Evolutionary conservation across 2,113 vertebrate species (phyloP), one percentile per base, ranked within the genome.

Genomic region (Euleptes europaea): DNA sequence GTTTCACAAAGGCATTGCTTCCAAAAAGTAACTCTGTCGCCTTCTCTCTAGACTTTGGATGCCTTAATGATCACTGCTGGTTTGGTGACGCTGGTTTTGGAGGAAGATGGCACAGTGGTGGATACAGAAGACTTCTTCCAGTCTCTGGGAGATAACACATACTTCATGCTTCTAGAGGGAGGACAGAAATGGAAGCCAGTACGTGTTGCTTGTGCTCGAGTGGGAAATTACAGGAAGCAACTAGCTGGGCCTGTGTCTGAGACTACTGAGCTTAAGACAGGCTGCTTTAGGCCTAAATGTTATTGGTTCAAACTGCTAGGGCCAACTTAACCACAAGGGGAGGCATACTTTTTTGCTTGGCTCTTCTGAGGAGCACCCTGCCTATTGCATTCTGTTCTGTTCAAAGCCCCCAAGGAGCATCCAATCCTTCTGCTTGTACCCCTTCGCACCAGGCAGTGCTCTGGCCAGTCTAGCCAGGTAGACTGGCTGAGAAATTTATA

Each of bases 101-200:
- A 98, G 81, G 98, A 98, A 89, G 97, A 98, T 23, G 98, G 98
- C 82, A 98, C 98, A 0, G 91, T 96, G 91, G 98, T 98, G 74
- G 98, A 98, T 84, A 96, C 97, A 0, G 97, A 98, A 72, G 96
- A 97, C 17, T 98, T 98, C 92, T 98, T 98, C 84, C 96, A 88
- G 82, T 97, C 97, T 31, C 88, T 98, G 84, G 94, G 91, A 49
- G 91, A 92, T 44, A 97, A 97, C 89, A 97, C 96, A 0, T 90
- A 94, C 6, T 96, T 98, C 89, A 97, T 98, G 96, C 91, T 97
- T 83, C 92, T 98, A 83, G 95, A 97, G 84, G 92, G 94, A 65
- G 97, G 96, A 33, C 96, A 98, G 91, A 94, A 94, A 81, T 98
- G 98, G 98, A 97, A 94, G 0, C 94, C 93, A 78, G 97, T 97